phyloP scores from a whole-genome alignment of 2,888 invertebrate species.

The Electrophaes corylata region DNA sequence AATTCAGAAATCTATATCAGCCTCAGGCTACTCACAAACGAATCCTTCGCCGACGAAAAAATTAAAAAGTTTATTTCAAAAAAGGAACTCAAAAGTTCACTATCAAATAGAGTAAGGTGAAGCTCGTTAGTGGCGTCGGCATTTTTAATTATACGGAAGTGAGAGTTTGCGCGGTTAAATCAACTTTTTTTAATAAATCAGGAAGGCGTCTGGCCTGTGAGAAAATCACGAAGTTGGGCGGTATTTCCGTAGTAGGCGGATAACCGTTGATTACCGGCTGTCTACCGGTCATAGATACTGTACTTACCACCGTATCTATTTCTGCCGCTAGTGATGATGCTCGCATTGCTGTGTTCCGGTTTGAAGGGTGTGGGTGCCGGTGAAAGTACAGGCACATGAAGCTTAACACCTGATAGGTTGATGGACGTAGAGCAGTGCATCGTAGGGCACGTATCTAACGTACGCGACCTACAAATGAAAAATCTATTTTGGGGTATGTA shows the following conservation, averaged over 20 bases:
- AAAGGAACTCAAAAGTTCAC: constrained; percentile 42
- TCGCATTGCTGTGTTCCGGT: no score
- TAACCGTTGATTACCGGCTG: background rate
- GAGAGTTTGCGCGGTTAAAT: constrained; percentile 46
- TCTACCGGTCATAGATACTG: background rate
- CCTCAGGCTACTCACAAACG: constrained; percentile 35
- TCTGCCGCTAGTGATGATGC: no score
- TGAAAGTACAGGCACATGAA: no score
- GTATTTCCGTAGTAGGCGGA: constrained; percentile 7
- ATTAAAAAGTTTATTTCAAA: constrained; percentile 43
- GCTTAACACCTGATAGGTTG: no score
- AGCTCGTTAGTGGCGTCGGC: constrained; percentile 62
- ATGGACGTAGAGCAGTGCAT: no score
- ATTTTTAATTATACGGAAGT: constrained; percentile 70
- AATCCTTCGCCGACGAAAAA: constrained; percentile 40
- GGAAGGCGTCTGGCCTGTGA: constrained; percentile 30
- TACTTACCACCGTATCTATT: no score
- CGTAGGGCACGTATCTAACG: no score
- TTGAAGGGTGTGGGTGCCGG: no score
- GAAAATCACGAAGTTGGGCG: constrained; percentile 22
- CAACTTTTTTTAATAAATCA: constrained; percentile 41
- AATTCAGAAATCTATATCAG: constrained; percentile 36
- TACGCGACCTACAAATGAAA: no score
- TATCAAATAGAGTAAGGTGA: constrained; percentile 58
- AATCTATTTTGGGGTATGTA: no score